These are phyloP conservation scores for Aselliscus stoliczkanus DNA, from an alignment of 2,797 vertebrate genomes.

Conservation along the genomic window DNA sequence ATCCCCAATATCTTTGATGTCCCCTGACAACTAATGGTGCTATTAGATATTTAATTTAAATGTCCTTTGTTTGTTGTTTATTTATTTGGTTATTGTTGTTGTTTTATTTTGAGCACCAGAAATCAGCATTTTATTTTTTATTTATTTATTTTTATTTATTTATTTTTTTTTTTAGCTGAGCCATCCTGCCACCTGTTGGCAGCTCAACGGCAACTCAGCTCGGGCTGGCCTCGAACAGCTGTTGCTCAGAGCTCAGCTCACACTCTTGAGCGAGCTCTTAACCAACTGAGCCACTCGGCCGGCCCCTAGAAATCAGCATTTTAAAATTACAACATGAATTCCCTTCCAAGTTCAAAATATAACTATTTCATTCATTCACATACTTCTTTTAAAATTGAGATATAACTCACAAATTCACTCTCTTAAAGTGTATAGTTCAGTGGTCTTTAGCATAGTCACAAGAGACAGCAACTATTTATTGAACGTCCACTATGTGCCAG, in stretches of 20 bases:
- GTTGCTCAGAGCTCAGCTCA: no score
- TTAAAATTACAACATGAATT: neutral
- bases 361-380: slow-evolving; percentile 4
- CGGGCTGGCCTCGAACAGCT: no score
- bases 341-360: neutral
- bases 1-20: neutral
- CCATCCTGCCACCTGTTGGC: no score
- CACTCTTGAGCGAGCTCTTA: no score
- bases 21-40: neutral
- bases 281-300: no score
- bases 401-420: neutral
- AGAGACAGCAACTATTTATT: neutral
- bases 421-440: neutral
- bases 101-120: neutral
- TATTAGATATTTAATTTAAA: neutral
- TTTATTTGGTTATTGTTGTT: neutral
- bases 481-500: neutral
- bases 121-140: slow-evolving; percentile 9
- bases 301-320: slow-evolving; percentile 10
- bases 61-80: neutral
- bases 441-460: neutral
- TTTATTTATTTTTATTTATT: no score
- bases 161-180: no score
- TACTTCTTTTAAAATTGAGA: neutral
- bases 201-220: no score